These are phyloP conservation scores for Sylvietta virens DNA, from an alignment of 2,113 vertebrate genomes.

Conservation along the genomic window DNA sequence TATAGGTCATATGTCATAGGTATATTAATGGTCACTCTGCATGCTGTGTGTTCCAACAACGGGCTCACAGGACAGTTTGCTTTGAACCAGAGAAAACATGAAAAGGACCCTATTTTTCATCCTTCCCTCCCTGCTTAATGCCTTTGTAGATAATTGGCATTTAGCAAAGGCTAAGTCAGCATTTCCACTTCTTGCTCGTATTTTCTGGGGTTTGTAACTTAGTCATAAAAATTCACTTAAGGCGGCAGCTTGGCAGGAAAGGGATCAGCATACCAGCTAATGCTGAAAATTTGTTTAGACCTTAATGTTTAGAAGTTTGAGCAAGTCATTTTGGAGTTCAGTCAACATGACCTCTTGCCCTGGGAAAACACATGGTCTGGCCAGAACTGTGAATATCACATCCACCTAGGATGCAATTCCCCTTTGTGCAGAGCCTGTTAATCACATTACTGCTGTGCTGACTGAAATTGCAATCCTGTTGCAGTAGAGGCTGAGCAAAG, in stretches of 20 bases:
- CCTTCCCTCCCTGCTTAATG: background rate
- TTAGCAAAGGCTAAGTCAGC: slow-evolving; percentile 54
- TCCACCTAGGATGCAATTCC: background rate
- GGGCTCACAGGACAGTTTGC: slow-evolving; percentile 26
- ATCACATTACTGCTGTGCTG: background rate
- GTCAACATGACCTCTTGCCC: background rate
- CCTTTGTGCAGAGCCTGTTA: background rate
- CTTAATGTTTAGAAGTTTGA: background rate
- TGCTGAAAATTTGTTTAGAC: background rate
- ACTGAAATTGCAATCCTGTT: background rate
- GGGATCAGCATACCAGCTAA: background rate
- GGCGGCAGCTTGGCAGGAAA: slow-evolving; percentile 2
- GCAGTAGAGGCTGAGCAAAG: background rate
- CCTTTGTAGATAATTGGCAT: slow-evolving; percentile 57
- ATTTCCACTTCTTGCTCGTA: slow-evolving; percentile 1
- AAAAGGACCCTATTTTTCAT: slow-evolving; percentile 48
- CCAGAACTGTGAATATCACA: background rate
- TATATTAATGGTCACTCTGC: slow-evolving; percentile 53
- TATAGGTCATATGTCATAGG: too few species aligned
- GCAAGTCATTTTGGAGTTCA: background rate
- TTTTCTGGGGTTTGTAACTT: slow-evolving; percentile 54
- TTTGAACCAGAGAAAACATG: slow-evolving; percentile 44
- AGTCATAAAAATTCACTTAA: slow-evolving; percentile 60
- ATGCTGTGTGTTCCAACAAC: background rate
- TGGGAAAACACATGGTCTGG: background rate